phyloP scores from a whole-genome alignment of 2,888 invertebrate genomes.

The Chironomus riparius region DNA sequence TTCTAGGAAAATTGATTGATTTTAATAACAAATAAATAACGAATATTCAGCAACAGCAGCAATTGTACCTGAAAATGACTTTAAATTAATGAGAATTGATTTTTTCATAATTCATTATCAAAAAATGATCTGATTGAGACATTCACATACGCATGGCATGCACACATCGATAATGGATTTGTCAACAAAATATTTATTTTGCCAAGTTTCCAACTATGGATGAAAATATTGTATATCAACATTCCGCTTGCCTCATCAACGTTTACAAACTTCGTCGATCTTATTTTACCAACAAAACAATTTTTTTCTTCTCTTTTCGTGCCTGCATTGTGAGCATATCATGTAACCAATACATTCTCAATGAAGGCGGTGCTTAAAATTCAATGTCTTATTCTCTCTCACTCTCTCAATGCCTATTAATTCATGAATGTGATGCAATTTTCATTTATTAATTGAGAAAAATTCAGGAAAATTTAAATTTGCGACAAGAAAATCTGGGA shows the following conservation, averaged over 20 bases:
- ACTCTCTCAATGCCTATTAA: too few relatives aligned
- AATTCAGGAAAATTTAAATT: neutral
- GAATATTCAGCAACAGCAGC: neutral
- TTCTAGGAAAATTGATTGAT: conserved; percentile 7
- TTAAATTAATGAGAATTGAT: neutral
- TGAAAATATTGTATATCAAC: conserved; percentile 13
- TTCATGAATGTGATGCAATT: too few relatives aligned
- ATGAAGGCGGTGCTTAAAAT: neutral
- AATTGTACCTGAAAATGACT: neutral
- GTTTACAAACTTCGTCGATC: conserved; percentile 13
- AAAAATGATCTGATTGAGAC: neutral
- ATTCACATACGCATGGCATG: neutral
- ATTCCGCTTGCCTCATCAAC: conserved; percentile 18
- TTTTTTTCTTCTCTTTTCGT: too few relatives aligned
- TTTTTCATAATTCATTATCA: neutral
- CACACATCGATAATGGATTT: neutral
- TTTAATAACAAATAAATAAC: conserved; percentile 1
- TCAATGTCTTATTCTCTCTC: neutral
- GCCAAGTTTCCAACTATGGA: conserved; percentile 13
- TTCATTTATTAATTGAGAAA: too few relatives aligned
- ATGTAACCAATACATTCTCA: too few relatives aligned
- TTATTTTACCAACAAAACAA: conserved; percentile 11
- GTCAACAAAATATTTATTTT: neutral
- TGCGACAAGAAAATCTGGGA: neutral
- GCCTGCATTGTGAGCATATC: too few relatives aligned